Evolutionary conservation across 2,888 invertebrate species (phyloP), one percentile per base, ranked within the genome.

Genomic region (Gymnosoma rotundatum): DNA sequence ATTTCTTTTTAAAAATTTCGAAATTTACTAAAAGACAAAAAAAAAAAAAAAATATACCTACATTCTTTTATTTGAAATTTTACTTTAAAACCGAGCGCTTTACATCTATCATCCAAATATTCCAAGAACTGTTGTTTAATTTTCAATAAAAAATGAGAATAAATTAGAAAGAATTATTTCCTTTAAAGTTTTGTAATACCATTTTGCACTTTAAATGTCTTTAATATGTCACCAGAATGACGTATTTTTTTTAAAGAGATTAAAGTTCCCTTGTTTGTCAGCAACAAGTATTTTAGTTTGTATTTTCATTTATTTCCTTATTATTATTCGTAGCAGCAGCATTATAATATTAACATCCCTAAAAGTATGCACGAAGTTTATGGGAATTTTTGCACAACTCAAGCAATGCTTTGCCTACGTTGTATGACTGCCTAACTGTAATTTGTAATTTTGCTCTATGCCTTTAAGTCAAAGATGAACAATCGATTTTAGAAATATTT

Each of bases 351-450:
- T 56, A 1, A 56, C 16, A 64, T 21, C n/a, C 56, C 48, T 21
- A 58, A 36, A 75, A 75, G 66, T 75, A 75, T 75, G 75, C 64
- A 48, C 12, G 16, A 32, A 20, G 9, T 45, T 45, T 20, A 52
- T 14, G 16, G 45, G 56, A 64, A 66, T 75, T 56, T 45, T 42
- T 54, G 25, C 38, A 14, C 14, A 42, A 42, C 73, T 42, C 38
- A 54, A 61, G 42, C 18, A 54, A 54, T 63, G 74, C 32, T 38
- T 21, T 54, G 10, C 52, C 38, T 66, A 18, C n/a, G 20, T 52
- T 58, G 36, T 5, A 0, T 21, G 45, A 12, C 14, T 48, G 18
- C 14, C 36, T 52, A 32, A 42, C 42, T 48, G 42, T 48, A 45
- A 48, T 58, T 45, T 52, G 2, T 18, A 18, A 6, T 48, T 25